Percentiles rank a stretch among this genome's conserved stretches.
phyloP scores from a whole-genome alignment of 2,888 invertebrate genomes.

The Mermis nigrescens region DNA sequence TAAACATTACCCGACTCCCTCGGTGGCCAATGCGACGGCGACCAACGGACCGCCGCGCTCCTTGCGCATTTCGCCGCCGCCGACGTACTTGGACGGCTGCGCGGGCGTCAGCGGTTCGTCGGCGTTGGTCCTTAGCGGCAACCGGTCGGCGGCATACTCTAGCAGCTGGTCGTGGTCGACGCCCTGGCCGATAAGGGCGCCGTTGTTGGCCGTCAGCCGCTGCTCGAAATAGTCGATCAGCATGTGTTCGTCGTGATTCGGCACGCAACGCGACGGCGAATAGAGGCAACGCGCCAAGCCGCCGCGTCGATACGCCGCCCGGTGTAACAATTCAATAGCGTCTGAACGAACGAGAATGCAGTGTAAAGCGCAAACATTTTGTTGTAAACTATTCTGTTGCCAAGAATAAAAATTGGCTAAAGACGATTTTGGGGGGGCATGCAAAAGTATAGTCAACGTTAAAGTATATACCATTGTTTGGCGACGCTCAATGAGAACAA shows the following conservation, averaged over 20 bases:
- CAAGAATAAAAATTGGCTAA: neutral
- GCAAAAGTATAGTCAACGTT: too few species aligned
- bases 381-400: neutral
- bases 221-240: neutral
- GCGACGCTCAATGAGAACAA: too few species aligned
- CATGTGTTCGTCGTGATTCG: neutral
- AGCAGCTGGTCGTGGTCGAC: neutral
- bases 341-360: neutral
- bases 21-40: neutral
- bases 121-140: neutral
- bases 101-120: neutral
- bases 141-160: neutral
- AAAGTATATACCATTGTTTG: too few species aligned
- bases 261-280: neutral
- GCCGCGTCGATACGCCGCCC: neutral
- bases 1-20: neutral
- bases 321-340: neutral
- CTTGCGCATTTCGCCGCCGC: neutral
- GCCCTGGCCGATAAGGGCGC: neutral
- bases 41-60: neutral
- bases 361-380: neutral
- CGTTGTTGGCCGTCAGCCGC: neutral
- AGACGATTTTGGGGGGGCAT: too few species aligned
- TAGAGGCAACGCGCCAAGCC: neutral
- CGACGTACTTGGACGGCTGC: neutral